A percentile compares a stretch with the other conserved stretches of the same genome.
phyloP scores from a whole-genome alignment of 1,140 invertebrate species.

The Bombus cullumanus region DNA sequence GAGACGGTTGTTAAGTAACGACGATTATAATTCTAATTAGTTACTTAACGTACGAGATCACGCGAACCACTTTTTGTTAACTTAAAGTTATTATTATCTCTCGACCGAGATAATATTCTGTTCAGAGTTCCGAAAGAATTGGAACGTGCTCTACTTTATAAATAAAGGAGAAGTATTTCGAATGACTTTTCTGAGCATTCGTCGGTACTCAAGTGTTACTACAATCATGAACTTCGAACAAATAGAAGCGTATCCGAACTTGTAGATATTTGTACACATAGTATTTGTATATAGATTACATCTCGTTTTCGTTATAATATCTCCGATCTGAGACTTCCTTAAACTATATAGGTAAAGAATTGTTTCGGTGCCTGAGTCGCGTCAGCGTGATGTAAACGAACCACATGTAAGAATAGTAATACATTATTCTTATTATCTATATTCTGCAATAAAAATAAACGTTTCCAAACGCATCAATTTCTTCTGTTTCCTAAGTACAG shows the following conservation, averaged over 20 bases:
- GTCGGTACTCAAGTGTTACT: background rate
- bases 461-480: slow-evolving; percentile 11
- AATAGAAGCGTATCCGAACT: slow-evolving; percentile 14
- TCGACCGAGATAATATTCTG: no score
- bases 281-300: slow-evolving; percentile 66
- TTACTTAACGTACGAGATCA: background rate
- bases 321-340: slow-evolving; percentile 14
- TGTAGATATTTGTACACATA: slow-evolving; percentile 61
- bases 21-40: background rate
- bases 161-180: slow-evolving; percentile 18
- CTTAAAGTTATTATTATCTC: background rate
- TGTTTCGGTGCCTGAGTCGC: slow-evolving; percentile 28
- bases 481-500: background rate
- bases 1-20: background rate
- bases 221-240: slow-evolving; percentile 8
- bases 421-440: slow-evolving; percentile 60
- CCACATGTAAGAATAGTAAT: slow-evolving; percentile 47
- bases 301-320: slow-evolving; percentile 24
- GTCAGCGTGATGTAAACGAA: slow-evolving; percentile 19
- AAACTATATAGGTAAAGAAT: slow-evolving; percentile 29
- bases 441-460: slow-evolving; percentile 54
- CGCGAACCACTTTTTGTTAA: background rate
- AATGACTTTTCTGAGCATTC: slow-evolving; percentile 4
- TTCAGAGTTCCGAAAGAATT: background rate
- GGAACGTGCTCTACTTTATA: background rate